phyloP scores from a whole-genome alignment of 2,888 invertebrate species.

The Morpho helenor region DNA sequence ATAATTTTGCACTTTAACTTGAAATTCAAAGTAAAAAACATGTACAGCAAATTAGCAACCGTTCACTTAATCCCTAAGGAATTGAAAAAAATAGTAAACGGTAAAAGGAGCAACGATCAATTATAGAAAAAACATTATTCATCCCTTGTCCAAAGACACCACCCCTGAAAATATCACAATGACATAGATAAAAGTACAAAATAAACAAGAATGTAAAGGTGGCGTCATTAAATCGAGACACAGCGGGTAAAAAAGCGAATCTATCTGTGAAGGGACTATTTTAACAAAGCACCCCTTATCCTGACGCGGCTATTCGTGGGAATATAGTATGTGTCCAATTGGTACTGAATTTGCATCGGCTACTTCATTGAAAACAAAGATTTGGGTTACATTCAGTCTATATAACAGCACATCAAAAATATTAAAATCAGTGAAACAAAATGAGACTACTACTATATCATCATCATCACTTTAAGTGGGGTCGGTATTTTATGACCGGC shows the following conservation, averaged over 20 bases:
- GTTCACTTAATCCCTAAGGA: constrained; percentile 16
- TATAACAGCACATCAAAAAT: too few species aligned
- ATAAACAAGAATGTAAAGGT: constrained; percentile 60
- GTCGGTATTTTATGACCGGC: too few species aligned
- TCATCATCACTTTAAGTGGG: too few species aligned
- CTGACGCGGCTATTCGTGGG: constrained; percentile 13
- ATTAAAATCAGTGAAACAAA: too few species aligned
- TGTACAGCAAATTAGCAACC: constrained; percentile 47
- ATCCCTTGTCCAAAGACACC: constrained; percentile 64
- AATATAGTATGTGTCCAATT: constrained; percentile 13
- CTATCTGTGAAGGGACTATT: constrained; percentile 13
- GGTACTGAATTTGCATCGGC: constrained; percentile 11
- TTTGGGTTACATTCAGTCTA: neutral
- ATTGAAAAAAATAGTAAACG: constrained; percentile 34
- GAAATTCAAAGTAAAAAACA: constrained; percentile 28
- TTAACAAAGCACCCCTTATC: constrained; percentile 14
- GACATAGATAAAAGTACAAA: constrained; percentile 63
- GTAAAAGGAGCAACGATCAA: constrained; percentile 46
- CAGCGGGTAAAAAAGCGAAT: constrained; percentile 25
- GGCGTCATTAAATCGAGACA: constrained; percentile 65
- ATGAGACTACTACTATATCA: too few species aligned
- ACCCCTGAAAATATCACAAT: constrained; percentile 54
- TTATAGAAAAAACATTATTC: constrained; percentile 56
- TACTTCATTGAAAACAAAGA: constrained; percentile 2
- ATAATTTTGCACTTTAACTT: neutral